Conservation (phyloP, 2,888 invertebrate species). For the Orthonychiurus folsomi region DNA sequence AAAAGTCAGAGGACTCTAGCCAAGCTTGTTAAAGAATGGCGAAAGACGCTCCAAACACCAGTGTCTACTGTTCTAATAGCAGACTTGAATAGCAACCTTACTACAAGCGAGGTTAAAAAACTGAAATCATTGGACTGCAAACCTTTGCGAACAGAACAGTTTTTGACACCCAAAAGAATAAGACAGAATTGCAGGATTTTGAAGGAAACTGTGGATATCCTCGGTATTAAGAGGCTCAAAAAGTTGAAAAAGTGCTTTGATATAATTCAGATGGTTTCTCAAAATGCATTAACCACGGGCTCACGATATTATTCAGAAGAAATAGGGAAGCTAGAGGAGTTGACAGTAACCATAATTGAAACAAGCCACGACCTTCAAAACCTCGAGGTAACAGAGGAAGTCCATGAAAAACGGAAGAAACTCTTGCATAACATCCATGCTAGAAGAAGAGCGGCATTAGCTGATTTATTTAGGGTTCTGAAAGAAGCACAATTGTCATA, state of each 20-base stretch:
- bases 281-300: constrained; percentile 15
- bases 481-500: constrained; percentile 68
- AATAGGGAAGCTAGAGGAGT: constrained; percentile 24
- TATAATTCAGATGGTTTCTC: constrained; percentile 20
- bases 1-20: constrained; percentile 79
- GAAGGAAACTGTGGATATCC: neutral
- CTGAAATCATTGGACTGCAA: neutral
- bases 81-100: constrained; percentile 9
- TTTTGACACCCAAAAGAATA: neutral
- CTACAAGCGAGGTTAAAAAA: neutral
- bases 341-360: constrained; percentile 27
- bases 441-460: constrained; percentile 72
- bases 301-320: constrained; percentile 4
- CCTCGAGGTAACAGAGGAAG: constrained; percentile 42
- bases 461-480: constrained; percentile 75
- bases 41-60: constrained; percentile 28
- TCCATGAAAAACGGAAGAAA: constrained; percentile 52
- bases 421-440: constrained; percentile 60
- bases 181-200: neutral
- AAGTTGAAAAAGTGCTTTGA: constrained; percentile 25
- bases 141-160: neutral
- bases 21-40: constrained; percentile 71
- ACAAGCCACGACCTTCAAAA: constrained; percentile 33
- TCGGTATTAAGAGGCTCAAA: constrained; percentile 15
- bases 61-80: constrained; percentile 24